Evolutionary conservation across 2,888 invertebrate species (phyloP), one percentile per base, ranked within the genome.

Genomic region (Netelia inedita): DNA sequence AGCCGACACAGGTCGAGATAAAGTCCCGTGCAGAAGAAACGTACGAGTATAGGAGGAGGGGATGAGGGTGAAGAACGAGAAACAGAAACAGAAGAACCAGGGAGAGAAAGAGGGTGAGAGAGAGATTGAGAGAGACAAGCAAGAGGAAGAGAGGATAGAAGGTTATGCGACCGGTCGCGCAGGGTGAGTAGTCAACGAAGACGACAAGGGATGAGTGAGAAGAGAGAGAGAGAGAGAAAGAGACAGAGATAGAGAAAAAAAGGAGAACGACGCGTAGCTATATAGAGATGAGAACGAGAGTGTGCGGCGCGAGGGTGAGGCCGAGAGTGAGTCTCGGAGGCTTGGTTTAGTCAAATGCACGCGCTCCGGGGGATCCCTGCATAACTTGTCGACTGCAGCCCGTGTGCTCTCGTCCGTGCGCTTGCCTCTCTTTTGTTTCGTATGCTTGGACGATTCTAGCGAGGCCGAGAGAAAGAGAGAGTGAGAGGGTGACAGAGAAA

Each of bases 261-360:
- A 55, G 57, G 53, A 65, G 71, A 65, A 66, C 23, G 57, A 68
- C n/a, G 14, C n/a, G 61, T 16, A 46, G 14, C 46, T 46, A 9
- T 68, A 43, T 55, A 21, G 53, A 41, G 9, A 46, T 14, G 68
- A 68, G 78, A 81, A 73, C 59, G 79, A 72, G 82, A 71, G 74
- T 65, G 78, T 65, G 21, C 19, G 65, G 57, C 57, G 79, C 79
- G 83, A 75, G 83, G 84, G 78, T 81, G 85, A 87, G 85, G 74
- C 83, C 83, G 81, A 86, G 85, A 85, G 85, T 76, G 86, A 87
- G 87, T 81, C 84, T 81, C 82, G 87, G 87, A 86, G 87, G 80
- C 84, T 86, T 87, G 88, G 92, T 89, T 91, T 91, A 91, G 92
- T 92, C 91, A 91, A 92, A 92, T 91, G 91, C 91, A 91, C 90